Percentiles rank a stretch among this genome's conserved stretches.
phyloP scores from a whole-genome alignment of 2,113 vertebrate species.

The Dryoscopus gambensis region DNA sequence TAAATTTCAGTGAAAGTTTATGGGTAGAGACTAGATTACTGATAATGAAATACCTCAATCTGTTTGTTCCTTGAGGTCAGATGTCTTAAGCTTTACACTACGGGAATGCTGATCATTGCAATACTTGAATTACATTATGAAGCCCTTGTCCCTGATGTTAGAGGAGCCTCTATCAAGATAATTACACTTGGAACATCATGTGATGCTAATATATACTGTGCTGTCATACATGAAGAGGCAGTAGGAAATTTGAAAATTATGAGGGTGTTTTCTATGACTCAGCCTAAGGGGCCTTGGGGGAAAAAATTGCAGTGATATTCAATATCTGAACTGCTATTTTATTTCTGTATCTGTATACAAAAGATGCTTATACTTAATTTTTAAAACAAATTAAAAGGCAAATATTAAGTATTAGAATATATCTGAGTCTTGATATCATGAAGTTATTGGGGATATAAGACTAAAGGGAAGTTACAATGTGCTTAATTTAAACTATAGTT shows the following conservation, averaged over 20 bases:
- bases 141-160: not conserved
- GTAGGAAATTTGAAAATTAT: not conserved
- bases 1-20: not conserved
- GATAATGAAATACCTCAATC: not conserved
- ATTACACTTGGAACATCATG: not conserved
- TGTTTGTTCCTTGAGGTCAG: not conserved
- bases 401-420: not conserved
- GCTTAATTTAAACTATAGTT: not conserved
- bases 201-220: not conserved
- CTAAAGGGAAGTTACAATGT: not conserved
- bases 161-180: not conserved
- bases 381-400: not conserved
- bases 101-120: not conserved
- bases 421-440: not conserved
- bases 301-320: not conserved
- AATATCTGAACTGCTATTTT: not conserved
- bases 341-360: not conserved
- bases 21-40: not conserved
- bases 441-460: not conserved
- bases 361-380: not conserved
- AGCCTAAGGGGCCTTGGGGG: fast-evolving
- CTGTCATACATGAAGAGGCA: not conserved
- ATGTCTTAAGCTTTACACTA: not conserved
- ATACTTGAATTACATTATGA: not conserved
- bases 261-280: not conserved